Evolutionary conservation across 1,140 invertebrate genomes (phyloP).

Genomic region (Drosophila bipectinata): DNA sequence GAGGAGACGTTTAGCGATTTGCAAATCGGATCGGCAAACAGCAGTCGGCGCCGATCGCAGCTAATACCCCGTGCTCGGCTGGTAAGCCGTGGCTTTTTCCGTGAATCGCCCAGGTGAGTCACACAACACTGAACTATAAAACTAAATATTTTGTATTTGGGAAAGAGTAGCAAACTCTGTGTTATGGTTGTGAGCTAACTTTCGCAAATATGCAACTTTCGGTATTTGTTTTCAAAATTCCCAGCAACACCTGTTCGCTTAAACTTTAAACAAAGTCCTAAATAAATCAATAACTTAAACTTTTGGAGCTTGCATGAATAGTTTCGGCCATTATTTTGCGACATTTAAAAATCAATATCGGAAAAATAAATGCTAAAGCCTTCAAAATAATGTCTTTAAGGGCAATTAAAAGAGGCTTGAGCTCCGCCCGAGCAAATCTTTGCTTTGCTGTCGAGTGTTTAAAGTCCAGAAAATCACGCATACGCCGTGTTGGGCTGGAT

Average conservation of each 20-base stretch:
- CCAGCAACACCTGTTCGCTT: not conserved
- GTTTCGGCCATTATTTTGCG: too few species aligned
- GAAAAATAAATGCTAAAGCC: not conserved
- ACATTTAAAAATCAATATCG: not conserved
- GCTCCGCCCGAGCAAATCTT: conserved; percentile 12
- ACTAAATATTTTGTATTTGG: not conserved
- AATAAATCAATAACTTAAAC: too few species aligned
- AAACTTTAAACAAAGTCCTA: too few species aligned
- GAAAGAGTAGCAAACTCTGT: not conserved
- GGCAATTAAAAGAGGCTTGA: not conserved
- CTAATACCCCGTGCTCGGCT: conserved; percentile 91
- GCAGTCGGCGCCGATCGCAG: conserved; percentile 88
- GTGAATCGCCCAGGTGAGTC: conserved; percentile 84
- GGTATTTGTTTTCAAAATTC: not conserved
- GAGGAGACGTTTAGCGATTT: conserved; percentile 89
- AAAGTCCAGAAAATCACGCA: conserved; percentile 47
- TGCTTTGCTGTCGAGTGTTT: conserved; percentile 48
- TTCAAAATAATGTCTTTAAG: not conserved
- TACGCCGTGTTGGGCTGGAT: conserved; percentile 52
- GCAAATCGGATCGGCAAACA: conserved; percentile 86
- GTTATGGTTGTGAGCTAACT: too few species aligned
- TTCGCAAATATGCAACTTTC: too few species aligned
- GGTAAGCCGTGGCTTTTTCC: conserved; percentile 89
- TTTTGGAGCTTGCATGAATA: too few species aligned
- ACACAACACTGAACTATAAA: conserved; percentile 53